These are phyloP conservation scores for Eilema depressum DNA, from an alignment of 2,888 invertebrate genomes.

Conservation along the genomic window DNA sequence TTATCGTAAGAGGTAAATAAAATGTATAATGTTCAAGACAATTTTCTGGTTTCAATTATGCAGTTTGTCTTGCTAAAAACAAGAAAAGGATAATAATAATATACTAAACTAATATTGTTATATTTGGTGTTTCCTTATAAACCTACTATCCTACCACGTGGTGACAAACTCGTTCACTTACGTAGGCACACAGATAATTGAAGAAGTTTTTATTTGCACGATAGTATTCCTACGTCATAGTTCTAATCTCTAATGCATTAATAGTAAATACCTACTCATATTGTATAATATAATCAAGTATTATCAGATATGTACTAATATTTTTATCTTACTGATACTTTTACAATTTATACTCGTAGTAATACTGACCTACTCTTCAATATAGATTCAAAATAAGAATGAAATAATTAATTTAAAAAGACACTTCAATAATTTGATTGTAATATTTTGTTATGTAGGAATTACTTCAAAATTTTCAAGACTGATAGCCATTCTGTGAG, in stretches of 20 bases:
- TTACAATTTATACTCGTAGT: not conserved
- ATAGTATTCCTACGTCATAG: conserved; percentile 6
- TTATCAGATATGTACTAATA: not conserved
- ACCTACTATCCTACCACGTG: not conserved
- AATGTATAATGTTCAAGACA: not conserved
- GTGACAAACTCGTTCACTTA: conserved; percentile 1
- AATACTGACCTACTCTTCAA: conserved; percentile 1
- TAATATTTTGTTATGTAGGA: no score
- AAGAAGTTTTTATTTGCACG: conserved; percentile 1
- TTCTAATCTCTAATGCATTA: not conserved
- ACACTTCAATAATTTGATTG: not conserved
- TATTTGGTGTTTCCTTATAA: conserved; percentile 1
- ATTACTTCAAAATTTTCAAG: no score
- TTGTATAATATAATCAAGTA: not conserved
- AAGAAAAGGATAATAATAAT: not conserved
- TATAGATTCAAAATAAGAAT: not conserved
- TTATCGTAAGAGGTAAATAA: no score
- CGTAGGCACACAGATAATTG: not conserved
- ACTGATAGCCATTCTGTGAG: no score
- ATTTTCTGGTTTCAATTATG: not conserved
- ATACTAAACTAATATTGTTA: not conserved
- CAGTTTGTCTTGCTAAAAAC: not conserved
- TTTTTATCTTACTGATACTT: not conserved
- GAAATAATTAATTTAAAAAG: not conserved
- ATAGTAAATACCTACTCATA: not conserved